Evolutionary conservation across 2,113 vertebrate genomes (phyloP).

Genomic region (Hydrochoerus hydrochaeris): DNA sequence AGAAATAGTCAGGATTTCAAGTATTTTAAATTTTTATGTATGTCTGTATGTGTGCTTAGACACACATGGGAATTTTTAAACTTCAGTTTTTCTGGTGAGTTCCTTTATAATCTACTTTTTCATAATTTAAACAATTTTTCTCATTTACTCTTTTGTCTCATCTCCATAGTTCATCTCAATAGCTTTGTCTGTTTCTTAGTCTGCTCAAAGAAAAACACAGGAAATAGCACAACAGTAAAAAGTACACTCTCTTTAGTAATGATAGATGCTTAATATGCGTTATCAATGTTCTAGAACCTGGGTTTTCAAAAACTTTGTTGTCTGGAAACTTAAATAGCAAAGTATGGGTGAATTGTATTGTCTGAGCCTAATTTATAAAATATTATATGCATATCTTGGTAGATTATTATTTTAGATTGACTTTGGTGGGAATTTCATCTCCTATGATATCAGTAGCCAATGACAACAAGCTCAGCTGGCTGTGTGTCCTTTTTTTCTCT

Average conservation of each 20-base stretch:
- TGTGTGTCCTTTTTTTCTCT: neutral
- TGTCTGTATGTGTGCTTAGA: neutral
- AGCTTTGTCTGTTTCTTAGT: neutral
- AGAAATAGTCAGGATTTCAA: neutral
- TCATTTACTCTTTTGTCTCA: neutral
- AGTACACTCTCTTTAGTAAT: neutral
- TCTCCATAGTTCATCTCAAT: neutral
- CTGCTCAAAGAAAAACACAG: neutral
- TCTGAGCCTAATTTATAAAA: neutral
- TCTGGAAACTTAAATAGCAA: neutral
- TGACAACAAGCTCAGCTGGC: neutral
- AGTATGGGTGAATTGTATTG: neutral
- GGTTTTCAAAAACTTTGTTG: neutral
- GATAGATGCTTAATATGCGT: neutral
- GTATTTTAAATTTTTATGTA: neutral
- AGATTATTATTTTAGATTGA: neutral
- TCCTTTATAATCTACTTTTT: neutral
- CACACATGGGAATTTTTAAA: neutral
- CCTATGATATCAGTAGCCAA: neutral
- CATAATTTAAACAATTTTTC: neutral
- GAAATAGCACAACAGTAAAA: neutral
- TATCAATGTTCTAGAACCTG: neutral
- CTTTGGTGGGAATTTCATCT: neutral
- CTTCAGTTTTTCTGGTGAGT: neutral
- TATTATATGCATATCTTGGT: neutral